Evolutionary conservation across 2,797 vertebrate species (phyloP).

Genomic region (Podarcis siculus): DNA sequence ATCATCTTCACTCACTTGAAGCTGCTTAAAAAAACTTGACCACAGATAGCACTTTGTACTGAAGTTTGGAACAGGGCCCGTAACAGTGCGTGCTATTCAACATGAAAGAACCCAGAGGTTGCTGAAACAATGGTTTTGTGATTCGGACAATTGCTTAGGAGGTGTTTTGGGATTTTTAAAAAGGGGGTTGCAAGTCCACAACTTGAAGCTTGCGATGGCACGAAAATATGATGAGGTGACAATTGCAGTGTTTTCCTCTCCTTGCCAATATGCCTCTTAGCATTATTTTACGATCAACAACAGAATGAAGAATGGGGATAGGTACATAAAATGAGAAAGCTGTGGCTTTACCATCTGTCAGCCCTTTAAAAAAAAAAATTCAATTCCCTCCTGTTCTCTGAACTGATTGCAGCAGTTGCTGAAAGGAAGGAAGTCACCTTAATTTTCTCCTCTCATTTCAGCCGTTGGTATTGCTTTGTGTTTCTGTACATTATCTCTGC

Average conservation of each 20-base stretch:
- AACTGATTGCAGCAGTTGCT: not conserved
- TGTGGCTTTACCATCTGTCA: slow-evolving; percentile 25
- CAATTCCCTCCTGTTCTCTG: slow-evolving; percentile 15
- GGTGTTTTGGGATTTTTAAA: too few species aligned
- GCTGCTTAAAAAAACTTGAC: not conserved
- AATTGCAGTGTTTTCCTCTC: not conserved
- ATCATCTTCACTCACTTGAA: not conserved
- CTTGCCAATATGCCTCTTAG: slow-evolving; percentile 7
- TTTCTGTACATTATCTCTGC: not conserved
- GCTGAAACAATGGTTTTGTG: not conserved
- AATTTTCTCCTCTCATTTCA: slow-evolving; percentile 18
- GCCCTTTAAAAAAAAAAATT: not conserved
- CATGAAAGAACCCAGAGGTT: not conserved
- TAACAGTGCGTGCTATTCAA: not conserved
- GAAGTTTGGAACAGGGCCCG: not conserved
- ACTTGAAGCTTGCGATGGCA: not conserved
- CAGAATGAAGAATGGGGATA: slow-evolving; percentile 21
- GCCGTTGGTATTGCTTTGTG: not conserved
- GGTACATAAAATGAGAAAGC: slow-evolving; percentile 13
- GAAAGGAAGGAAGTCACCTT: slow-evolving; percentile 10
- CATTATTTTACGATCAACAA: slow-evolving; percentile 27
- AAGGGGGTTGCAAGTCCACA: not conserved
- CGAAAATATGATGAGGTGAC: not conserved
- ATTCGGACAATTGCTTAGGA: not conserved
- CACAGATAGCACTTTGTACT: not conserved